phyloP scores from a whole-genome alignment of 2,797 vertebrate genomes.

The Enteromius thamalakanensis region DNA sequence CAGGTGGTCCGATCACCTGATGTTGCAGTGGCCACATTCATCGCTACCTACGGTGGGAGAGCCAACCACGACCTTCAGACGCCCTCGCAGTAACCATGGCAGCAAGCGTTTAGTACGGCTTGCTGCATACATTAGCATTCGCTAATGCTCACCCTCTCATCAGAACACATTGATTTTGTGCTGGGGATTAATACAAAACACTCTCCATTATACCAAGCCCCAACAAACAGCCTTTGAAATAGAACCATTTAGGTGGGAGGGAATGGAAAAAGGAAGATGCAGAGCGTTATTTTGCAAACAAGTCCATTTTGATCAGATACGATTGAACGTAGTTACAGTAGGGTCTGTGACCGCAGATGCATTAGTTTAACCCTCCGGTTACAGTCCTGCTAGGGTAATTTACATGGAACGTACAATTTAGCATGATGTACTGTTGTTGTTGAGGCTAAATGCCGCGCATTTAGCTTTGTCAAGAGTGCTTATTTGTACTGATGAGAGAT shows the following conservation, averaged over 20 bases:
- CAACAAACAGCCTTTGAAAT: conserved; percentile 56
- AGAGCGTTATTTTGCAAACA: not conserved
- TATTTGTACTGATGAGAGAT: conserved; percentile 59
- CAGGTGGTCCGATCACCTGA: conserved; percentile 41
- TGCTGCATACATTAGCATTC: conserved; percentile 66
- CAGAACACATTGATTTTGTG: conserved; percentile 74
- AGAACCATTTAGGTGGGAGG: conserved; percentile 22
- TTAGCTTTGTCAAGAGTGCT: conserved; percentile 24
- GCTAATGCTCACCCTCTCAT: conserved; percentile 59
- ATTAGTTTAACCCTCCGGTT: conserved; percentile 14
- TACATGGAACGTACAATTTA: conserved; percentile 21
- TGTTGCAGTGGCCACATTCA: conserved; percentile 58
- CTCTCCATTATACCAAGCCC: conserved; percentile 49
- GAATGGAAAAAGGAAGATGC: not conserved
- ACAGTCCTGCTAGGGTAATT: not conserved
- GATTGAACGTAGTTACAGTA: not conserved
- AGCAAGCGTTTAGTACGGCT: conserved; percentile 49
- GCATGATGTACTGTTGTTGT: conserved; percentile 8
- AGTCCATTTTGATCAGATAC: not conserved
- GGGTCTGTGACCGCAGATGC: not conserved
- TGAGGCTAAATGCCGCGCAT: conserved; percentile 4
- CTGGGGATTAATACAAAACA: conserved; percentile 66
- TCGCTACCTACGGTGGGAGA: conserved; percentile 61
- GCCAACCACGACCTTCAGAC: conserved; percentile 69
- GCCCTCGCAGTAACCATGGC: conserved; percentile 67